Evolutionary conservation across 2,113 vertebrate genomes (phyloP).

Genomic region (Crocuta crocuta): DNA sequence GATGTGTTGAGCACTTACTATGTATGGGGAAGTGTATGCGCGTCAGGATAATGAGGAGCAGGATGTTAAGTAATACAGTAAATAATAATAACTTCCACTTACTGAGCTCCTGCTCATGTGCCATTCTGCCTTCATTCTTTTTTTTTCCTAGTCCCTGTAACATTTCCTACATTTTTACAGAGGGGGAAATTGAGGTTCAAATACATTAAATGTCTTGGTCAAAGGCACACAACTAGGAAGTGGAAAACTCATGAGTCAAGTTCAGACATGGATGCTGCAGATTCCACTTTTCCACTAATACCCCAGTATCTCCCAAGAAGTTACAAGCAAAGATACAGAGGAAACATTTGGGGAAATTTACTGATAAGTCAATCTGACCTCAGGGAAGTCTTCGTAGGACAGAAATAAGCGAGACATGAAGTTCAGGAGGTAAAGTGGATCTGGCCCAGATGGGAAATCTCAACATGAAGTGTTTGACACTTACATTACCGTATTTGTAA

Average conservation of each 20-base stretch:
- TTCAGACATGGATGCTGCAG: not conserved
- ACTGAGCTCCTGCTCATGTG: not conserved
- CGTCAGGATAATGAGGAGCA: not conserved
- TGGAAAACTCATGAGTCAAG: not conserved
- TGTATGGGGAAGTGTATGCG: not conserved
- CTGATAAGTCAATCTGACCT: too few relatives aligned
- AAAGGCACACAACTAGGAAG: not conserved
- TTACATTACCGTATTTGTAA: not conserved
- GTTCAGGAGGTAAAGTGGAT: not conserved
- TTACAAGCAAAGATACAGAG: not conserved
- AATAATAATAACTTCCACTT: not conserved
- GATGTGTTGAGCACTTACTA: too few relatives aligned
- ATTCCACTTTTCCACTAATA: not conserved
- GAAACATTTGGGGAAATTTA: not conserved
- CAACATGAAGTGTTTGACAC: not conserved
- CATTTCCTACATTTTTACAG: not conserved
- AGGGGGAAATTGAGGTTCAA: not conserved
- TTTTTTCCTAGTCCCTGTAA: not conserved
- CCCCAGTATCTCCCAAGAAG: not conserved
- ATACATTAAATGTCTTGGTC: not conserved
- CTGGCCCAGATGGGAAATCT: not conserved
- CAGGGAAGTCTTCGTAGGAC: not conserved
- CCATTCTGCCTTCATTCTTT: not conserved
- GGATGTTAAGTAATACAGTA: not conserved
- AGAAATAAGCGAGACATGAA: not conserved